Percentiles rank a stretch among this genome's conserved stretches.
These are phyloP conservation scores for Rhyacichthys aspro DNA, from an alignment of 2,797 vertebrate species.

Conservation along the genomic window DNA sequence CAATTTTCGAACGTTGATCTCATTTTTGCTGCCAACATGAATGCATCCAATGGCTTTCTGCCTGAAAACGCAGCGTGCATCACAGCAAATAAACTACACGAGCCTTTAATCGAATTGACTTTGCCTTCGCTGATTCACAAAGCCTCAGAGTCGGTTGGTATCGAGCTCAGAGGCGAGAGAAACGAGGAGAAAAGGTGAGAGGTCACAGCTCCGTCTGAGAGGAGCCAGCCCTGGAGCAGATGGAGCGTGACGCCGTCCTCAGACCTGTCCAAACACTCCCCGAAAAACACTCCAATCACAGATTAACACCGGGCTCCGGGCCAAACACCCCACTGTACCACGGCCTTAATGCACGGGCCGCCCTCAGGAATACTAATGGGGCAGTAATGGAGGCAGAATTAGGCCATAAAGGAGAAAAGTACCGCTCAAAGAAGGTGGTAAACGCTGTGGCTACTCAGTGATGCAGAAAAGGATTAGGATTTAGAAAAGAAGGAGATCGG, in stretches of 20 bases:
- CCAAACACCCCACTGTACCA: slow-evolving; percentile 53
- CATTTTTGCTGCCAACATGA: too few species aligned
- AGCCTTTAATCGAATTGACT: too few species aligned
- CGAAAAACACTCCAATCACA: slow-evolving; percentile 61
- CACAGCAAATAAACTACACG: too few species aligned
- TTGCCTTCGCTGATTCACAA: too few species aligned
- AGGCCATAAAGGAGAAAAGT: slow-evolving; percentile 13
- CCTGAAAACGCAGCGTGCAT: too few species aligned
- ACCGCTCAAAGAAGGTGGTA: slow-evolving; percentile 11
- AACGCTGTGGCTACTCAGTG: slow-evolving; percentile 29
- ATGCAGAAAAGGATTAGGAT: slow-evolving; percentile 49
- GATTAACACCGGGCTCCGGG: slow-evolving; percentile 57
- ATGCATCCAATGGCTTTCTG: too few species aligned
- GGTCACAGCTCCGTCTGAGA: slow-evolving; percentile 22
- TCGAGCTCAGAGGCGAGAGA: background rate
- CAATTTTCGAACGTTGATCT: too few species aligned
- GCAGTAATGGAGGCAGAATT: slow-evolving; percentile 33
- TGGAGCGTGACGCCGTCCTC: slow-evolving; percentile 44
- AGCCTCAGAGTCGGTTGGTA: background rate
- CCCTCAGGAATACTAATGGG: slow-evolving; percentile 39
- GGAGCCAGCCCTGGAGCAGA: slow-evolving; percentile 49
- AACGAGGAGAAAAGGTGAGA: slow-evolving; percentile 25
- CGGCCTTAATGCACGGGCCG: slow-evolving; percentile 23
- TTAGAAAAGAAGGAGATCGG: slow-evolving; percentile 50
- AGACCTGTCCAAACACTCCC: slow-evolving; percentile 45